Evolutionary conservation across 2,113 vertebrate species (phyloP), one percentile per base, ranked within the genome.

Genomic region (Myrmecophaga tridactyla): DNA sequence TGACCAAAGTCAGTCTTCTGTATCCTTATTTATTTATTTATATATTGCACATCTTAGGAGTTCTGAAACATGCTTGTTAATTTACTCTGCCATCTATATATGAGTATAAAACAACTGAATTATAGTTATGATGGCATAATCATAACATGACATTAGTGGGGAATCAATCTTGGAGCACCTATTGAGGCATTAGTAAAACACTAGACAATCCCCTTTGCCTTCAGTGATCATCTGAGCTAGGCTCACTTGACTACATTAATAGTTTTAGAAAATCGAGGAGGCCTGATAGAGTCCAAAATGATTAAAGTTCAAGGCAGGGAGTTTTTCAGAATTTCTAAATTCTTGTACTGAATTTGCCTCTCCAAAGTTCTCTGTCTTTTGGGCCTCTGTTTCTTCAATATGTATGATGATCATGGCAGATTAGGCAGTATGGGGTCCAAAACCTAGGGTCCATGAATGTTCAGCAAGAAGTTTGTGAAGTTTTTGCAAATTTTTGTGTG

Each of bases 11-110:
- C 34, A 23, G n/a, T 14, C 46, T 85, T 75, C 53, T 48, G 36
- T 80, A 76, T 86, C 43, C 70, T 86, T 65, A 21, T 60, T 72
- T 77, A 21, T 60, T 72, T 77, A 51, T 85, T 78, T 92, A 25
- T 8, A 41, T 58, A 83, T 75, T 60, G 78, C 34, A 41, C 92
- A 39, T 62, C 18, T 7, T 20, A 39, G 86, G 90, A 80, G 14
- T 46, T 41, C 77, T 12, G 51, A 21, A 75, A 6, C n/a, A 43
- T 15, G 12, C 46, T 67, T 31, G 27, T n/a, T 92, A 73, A 95
- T 86, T 87, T 82, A 67, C 60, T 63, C 77, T 21, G 29, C 9
- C 43, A 43, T 41, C 39, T 69, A 62, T 89, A 86, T 77, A 34
- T n/a, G 39, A 78, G 31, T 39, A 56, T 76, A 51, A 77, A 76